These are phyloP conservation scores for Gadopsis marmoratus DNA, from an alignment of 2,797 vertebrate genomes.

Conservation along the genomic window DNA sequence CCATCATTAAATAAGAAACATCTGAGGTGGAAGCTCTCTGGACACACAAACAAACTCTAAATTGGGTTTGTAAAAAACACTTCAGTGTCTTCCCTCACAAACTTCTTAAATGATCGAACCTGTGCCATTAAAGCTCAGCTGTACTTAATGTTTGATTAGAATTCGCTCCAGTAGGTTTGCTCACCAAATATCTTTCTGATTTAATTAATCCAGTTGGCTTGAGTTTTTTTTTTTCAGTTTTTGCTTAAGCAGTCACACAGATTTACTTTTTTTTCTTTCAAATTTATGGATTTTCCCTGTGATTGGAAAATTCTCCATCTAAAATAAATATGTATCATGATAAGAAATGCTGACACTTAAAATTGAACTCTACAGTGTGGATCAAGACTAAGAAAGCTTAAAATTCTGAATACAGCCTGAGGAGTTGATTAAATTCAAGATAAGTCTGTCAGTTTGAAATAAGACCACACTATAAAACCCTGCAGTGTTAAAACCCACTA, in stretches of 20 bases:
- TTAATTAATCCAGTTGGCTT: constrained; percentile 41
- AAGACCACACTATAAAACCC: constrained; percentile 13
- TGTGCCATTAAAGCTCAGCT: constrained; percentile 40
- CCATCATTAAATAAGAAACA: constrained; percentile 59
- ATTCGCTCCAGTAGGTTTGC: constrained; percentile 29
- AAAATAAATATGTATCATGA: constrained; percentile 18
- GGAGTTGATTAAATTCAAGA: constrained; percentile 31
- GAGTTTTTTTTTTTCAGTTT: constrained; percentile 23
- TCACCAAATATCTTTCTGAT: constrained; percentile 18
- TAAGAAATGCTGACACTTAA: constrained; percentile 32
- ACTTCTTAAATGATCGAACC: constrained; percentile 31
- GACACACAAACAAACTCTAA: constrained; percentile 49
- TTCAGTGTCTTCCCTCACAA: constrained; percentile 35
- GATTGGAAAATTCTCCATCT: constrained; percentile 21
- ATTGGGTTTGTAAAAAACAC: constrained; percentile 41
- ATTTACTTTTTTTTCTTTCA: constrained; percentile 9
- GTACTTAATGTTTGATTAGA: constrained; percentile 42
- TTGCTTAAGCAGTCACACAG: constrained; percentile 7
- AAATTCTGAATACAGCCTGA: constrained; percentile 25
- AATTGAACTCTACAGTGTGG: constrained; percentile 19
- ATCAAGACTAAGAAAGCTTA: constrained; percentile 23
- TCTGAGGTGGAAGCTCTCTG: constrained; percentile 38
- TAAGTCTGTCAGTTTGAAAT: constrained; percentile 35
- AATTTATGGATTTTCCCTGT: constrained; percentile 28
- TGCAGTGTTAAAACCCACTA: neutral